A percentile compares a stretch with the other conserved stretches of the same genome.
Conservation (phyloP, 1,140 invertebrate genomes). For the Sesamia nonagrioides region DNA sequence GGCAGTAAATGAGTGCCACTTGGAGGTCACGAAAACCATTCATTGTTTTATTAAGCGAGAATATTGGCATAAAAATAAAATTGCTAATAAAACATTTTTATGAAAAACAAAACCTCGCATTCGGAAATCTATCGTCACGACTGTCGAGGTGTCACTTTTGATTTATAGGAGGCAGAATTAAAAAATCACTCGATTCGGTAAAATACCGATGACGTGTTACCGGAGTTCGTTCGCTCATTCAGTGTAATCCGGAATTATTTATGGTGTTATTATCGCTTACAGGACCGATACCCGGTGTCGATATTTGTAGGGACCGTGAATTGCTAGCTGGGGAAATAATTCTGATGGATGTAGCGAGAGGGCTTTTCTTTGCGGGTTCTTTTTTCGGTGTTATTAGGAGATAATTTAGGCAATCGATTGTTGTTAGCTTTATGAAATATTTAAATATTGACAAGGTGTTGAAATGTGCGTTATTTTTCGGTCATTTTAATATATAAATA, state of each 20-base stretch:
- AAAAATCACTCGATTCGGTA: constrained; percentile 26
- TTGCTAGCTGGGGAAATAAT: constrained; percentile 1
- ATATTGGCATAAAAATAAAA: neutral
- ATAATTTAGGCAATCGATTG: neutral
- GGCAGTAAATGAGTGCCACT: constrained; percentile 9
- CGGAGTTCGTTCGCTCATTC: constrained; percentile 24
- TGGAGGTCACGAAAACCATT: constrained; percentile 12
- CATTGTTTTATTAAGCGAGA: constrained; percentile 4
- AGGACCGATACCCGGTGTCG: constrained; percentile 5
- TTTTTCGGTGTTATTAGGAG: neutral
- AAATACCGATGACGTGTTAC: constrained; percentile 1
- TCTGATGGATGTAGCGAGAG: constrained; percentile 8
- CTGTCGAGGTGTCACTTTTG: constrained; percentile 20
- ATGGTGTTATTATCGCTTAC: constrained; percentile 32
- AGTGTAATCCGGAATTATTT: constrained; percentile 30
- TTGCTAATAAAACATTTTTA: constrained; percentile 35
- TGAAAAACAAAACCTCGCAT: constrained; percentile 31
- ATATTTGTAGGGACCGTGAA: constrained; percentile 4
- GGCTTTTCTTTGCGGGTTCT: neutral
- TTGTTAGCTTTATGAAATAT: no score
- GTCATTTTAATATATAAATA: no score
- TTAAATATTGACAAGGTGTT: no score
- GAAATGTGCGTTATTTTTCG: no score
- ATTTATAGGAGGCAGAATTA: constrained; percentile 31
- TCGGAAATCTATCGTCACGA: constrained; percentile 31